A percentile compares a stretch with the other conserved stretches of the same genome.
These are phyloP conservation scores for Melanostoma scalare DNA, from an alignment of 2,888 invertebrate species.

Conservation along the genomic window DNA sequence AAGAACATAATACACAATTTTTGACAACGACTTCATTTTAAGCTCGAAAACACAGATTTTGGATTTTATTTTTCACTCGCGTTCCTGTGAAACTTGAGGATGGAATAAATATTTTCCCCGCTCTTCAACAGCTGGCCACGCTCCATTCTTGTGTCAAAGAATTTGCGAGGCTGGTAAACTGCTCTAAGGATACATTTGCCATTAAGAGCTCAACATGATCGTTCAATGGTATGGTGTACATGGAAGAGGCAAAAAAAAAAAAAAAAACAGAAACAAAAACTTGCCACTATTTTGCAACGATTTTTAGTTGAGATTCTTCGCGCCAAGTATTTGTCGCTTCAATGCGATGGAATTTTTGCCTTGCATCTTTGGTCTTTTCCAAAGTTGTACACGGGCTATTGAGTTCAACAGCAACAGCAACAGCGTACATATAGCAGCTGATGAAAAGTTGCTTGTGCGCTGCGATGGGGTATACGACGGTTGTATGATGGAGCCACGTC, in stretches of 20 bases:
- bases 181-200: conserved; percentile 60
- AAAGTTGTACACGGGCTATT: conserved; percentile 39
- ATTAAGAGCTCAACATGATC: conserved; percentile 52
- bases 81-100: not conserved
- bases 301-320: conserved; percentile 21
- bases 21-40: conserved; percentile 57
- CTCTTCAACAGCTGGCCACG: conserved; percentile 43
- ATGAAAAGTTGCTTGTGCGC: not conserved
- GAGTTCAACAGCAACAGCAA: conserved; percentile 30
- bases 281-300: conserved; percentile 20
- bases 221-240: not conserved
- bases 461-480: not conserved
- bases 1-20: conserved; percentile 12
- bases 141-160: not conserved
- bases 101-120: not conserved
- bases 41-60: conserved; percentile 24
- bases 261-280: no score
- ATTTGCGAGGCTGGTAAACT: conserved; percentile 34
- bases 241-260: not conserved
- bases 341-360: conserved; percentile 22
- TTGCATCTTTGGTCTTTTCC: not conserved
- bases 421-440: conserved; percentile 5
- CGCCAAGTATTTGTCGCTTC: conserved; percentile 6
- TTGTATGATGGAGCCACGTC: no score
- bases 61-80: not conserved